A percentile compares a stretch with the other conserved stretches of the same genome.
These are phyloP conservation scores for Phymorhynchus buccinoides DNA, from an alignment of 1,140 invertebrate genomes.

Conservation along the genomic window DNA sequence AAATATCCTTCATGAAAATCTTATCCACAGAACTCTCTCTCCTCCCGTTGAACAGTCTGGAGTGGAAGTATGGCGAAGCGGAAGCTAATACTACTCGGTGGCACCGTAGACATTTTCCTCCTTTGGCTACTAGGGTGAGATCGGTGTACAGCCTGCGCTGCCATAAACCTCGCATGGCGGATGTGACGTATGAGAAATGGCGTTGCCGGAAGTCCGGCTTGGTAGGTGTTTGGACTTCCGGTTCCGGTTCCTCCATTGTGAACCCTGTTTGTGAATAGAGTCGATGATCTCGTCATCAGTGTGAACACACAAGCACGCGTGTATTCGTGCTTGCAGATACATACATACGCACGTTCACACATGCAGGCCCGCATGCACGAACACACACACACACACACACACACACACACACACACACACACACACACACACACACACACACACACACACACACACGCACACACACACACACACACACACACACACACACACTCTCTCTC, in stretches of 20 bases:
- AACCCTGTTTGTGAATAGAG: not conserved
- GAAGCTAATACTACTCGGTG: slow-evolving; percentile 57
- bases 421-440: not conserved
- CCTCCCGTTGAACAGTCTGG: slow-evolving; percentile 56
- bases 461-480: too few species aligned
- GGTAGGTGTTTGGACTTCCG: not conserved
- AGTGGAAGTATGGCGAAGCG: slow-evolving; percentile 59
- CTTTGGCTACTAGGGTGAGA: slow-evolving; percentile 48
- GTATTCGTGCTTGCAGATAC: not conserved
- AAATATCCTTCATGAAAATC: slow-evolving; percentile 45
- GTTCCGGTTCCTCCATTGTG: not conserved
- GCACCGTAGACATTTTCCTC: slow-evolving; percentile 49
- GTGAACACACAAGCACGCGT: not conserved
- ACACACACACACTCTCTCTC: too few species aligned
- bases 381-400: slow-evolving; percentile 4
- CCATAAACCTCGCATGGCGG: slow-evolving; percentile 38
- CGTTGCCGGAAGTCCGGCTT: slow-evolving; percentile 35
- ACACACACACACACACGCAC: too few species aligned
- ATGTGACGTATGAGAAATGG: slow-evolving; percentile 38
- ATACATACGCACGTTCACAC: slow-evolving; percentile 14
- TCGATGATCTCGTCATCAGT: not conserved
- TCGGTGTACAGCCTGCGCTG: slow-evolving; percentile 48
- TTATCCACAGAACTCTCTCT: slow-evolving; percentile 46
- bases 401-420: slow-evolving; percentile 17
- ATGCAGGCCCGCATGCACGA: not conserved